These are phyloP conservation scores for Smithornis capensis DNA, from an alignment of 2,113 vertebrate genomes.

Conservation along the genomic window DNA sequence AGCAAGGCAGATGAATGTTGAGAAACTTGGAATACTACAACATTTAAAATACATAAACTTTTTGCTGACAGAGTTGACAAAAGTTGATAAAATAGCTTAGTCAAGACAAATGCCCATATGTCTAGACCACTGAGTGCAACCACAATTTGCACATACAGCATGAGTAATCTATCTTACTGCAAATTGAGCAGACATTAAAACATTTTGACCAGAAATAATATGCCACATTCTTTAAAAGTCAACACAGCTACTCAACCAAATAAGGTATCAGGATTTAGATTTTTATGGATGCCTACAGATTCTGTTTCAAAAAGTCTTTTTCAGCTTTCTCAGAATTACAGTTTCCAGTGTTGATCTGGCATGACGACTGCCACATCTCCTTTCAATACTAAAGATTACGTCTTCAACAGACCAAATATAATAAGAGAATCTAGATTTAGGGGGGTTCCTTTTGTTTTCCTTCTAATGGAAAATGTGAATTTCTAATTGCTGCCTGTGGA, in stretches of 20 bases:
- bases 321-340: neutral
- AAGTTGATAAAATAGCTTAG: conserved; percentile 19
- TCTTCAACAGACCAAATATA: neutral
- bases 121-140: conserved; percentile 36
- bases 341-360: neutral
- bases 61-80: conserved; percentile 43
- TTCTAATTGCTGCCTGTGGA: neutral
- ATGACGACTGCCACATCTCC: neutral
- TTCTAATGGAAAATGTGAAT: neutral
- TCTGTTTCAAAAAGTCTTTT: neutral
- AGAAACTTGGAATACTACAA: neutral
- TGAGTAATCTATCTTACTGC: conserved; percentile 51
- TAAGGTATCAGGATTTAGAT: neutral
- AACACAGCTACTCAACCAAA: neutral
- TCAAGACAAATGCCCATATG: conserved; percentile 54
- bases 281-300: neutral
- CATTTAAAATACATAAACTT: neutral
- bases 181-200: conserved; percentile 50
- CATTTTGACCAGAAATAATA: neutral
- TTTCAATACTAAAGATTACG: neutral
- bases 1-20: conserved; percentile 2
- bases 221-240: neutral
- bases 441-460: neutral
- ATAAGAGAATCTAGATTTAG: neutral
- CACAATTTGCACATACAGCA: conserved; percentile 54